Base-by-base conservation (phyloP, 2,888 invertebrate species). In the Trachelus stipa region DNA sequence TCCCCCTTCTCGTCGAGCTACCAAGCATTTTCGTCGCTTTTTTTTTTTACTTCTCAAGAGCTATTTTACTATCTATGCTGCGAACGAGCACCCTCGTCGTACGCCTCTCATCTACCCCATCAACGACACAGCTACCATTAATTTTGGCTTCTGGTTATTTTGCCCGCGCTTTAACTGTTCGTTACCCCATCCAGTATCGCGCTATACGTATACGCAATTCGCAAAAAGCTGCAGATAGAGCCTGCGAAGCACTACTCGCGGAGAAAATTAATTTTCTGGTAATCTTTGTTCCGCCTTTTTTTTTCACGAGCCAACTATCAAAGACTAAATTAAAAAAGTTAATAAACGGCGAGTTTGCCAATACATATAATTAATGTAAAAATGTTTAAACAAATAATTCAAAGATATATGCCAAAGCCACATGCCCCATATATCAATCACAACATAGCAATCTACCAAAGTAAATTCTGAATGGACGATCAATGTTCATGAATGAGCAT, bases 61-160 rank as follows among this genome's bases (percentile, higher is more conserved):
- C 31, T 71, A 71, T 31, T 71, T 34, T 34, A 31, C 71, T 71
- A 71, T 71, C 71, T 71, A 34, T 31, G 31, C 33, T 23, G 12
- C 71, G 31, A 34, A 56, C 56, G 56, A 23, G 23, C 71, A 71
- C 71, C 71, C 71, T 71, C 71, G 12, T 71, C 31, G 12, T 31
- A 12, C 12, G n/a, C 23, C 31, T 31, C 31, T 12, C 71, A 30
- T 74, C 74, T 34, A 34, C 74, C 34, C 35, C 74, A 74, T 35
- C 35, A 68, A 69, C 76, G 33, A 34, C 68, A 56, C 68, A 77
- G 74, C 76, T 12, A 68, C 81, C 82, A 83, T 83, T 83, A 82
- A 85, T 83, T 81, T 84, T 73, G 33, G 73, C 75, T 68, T 77
- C 31, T 31, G 69, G 30, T 34, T 83, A 82, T 81, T 84, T 81